A percentile compares a stretch with the other conserved stretches of the same genome.
Conservation (phyloP, 2,113 vertebrate species). For the Melozone crissalis region DNA sequence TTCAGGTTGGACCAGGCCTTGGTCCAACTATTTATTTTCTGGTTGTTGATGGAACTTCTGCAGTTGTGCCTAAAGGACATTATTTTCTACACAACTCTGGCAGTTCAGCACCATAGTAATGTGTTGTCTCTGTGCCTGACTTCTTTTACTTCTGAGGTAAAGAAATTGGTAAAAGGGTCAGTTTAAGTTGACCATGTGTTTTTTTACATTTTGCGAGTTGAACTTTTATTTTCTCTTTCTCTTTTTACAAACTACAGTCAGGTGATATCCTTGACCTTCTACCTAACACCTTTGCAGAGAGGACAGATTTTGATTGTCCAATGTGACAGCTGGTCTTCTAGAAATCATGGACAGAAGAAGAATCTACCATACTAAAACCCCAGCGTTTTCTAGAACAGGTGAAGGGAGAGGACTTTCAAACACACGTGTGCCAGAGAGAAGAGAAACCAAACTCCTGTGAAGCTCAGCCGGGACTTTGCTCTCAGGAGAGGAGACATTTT, state of each 20-base stretch:
- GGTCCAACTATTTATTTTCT: not conserved
- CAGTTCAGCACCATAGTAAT: not conserved
- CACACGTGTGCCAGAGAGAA: fast-evolving
- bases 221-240: not conserved
- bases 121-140: not conserved
- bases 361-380: not conserved
- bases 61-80: not conserved
- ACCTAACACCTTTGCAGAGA: not conserved
- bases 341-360: not conserved
- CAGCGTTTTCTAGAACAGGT: not conserved
- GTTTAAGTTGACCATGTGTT: not conserved
- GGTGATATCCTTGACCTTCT: not conserved
- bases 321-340: not conserved
- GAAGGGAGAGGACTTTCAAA: not conserved
- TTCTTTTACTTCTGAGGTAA: not conserved
- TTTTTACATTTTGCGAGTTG: not conserved
- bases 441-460: not conserved
- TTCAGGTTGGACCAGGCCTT: not conserved
- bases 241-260: not conserved
- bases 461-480: not conserved
- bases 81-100: not conserved
- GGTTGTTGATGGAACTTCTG: not conserved
- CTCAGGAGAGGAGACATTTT: not conserved
- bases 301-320: not conserved
- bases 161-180: not conserved